phyloP scores from a whole-genome alignment of 2,888 invertebrate species.

The Morpho helenor region DNA sequence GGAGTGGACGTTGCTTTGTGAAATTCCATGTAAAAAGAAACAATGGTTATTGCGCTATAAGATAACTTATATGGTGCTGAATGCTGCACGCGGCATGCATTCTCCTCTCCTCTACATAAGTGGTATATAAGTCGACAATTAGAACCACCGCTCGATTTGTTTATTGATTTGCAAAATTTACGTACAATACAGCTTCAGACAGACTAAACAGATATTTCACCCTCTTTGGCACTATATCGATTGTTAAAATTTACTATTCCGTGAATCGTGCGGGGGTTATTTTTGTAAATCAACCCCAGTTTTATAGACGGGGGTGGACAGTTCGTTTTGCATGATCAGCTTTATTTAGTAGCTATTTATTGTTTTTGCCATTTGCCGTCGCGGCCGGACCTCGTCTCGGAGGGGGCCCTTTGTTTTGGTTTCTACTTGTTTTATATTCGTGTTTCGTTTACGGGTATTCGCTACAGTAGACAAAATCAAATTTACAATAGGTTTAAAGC shows the following conservation, averaged over 20 bases:
- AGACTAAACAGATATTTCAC: conserved; percentile 1
- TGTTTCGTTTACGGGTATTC: background rate
- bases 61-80: background rate
- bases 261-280: background rate
- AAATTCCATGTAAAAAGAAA: no score
- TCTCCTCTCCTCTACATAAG: no score
- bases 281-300: conserved; percentile 7
- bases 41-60: no score
- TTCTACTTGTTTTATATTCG: conserved; percentile 13
- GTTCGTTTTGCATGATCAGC: conserved; percentile 44
- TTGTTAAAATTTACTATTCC: conserved; percentile 7
- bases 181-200: background rate
- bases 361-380: conserved; percentile 30
- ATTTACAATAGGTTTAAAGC: background rate
- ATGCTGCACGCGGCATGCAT: no score
- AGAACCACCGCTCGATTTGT: no score
- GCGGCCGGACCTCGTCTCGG: conserved; percentile 8
- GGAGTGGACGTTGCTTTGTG: no score
- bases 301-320: conserved; percentile 2
- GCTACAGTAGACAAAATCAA: background rate
- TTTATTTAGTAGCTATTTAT: conserved; percentile 39
- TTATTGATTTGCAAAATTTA: no score
- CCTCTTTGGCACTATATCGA: conserved; percentile 1
- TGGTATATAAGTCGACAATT: no score
- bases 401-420: conserved; percentile 23